These are phyloP conservation scores for Sceloporus undulatus DNA, from an alignment of 2,113 vertebrate species.

Conservation along the genomic window DNA sequence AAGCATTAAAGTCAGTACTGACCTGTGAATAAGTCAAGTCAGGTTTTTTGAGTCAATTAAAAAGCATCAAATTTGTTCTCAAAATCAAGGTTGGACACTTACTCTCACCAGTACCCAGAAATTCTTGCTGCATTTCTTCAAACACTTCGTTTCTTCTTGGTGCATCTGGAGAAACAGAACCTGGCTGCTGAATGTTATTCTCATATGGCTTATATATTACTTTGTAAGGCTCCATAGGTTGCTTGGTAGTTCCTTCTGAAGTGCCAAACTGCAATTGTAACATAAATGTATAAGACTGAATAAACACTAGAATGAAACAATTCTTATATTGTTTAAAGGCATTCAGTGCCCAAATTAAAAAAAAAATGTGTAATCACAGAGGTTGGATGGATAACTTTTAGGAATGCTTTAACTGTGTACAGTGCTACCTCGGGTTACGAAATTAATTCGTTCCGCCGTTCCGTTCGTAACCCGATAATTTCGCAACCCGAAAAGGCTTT, in stretches of 20 bases:
- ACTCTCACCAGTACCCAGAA: slow-evolving; percentile 87
- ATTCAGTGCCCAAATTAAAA: too few species aligned
- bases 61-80: background rate
- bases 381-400: too few species aligned
- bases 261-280: slow-evolving; percentile 74
- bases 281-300: slow-evolving; percentile 6
- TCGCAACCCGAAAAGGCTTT: too few species aligned
- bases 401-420: too few species aligned
- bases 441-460: too few species aligned
- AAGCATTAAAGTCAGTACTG: too few species aligned
- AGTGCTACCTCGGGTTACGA: too few species aligned
- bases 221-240: slow-evolving; percentile 78
- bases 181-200: slow-evolving; percentile 74
- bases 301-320: background rate
- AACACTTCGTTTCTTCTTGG: slow-evolving; percentile 77
- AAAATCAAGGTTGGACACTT: slow-evolving; percentile 70
- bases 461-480: too few species aligned
- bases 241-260: slow-evolving; percentile 68
- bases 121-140: slow-evolving; percentile 88
- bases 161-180: slow-evolving; percentile 71
- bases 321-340: too few species aligned
- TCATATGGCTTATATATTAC: slow-evolving; percentile 88
- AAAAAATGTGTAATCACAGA: too few species aligned
- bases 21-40: too few species aligned
- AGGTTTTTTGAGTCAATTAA: background rate